Base-by-base conservation (phyloP, 1,140 invertebrate species). In the Macrobrachium rosenbergii region DNA sequence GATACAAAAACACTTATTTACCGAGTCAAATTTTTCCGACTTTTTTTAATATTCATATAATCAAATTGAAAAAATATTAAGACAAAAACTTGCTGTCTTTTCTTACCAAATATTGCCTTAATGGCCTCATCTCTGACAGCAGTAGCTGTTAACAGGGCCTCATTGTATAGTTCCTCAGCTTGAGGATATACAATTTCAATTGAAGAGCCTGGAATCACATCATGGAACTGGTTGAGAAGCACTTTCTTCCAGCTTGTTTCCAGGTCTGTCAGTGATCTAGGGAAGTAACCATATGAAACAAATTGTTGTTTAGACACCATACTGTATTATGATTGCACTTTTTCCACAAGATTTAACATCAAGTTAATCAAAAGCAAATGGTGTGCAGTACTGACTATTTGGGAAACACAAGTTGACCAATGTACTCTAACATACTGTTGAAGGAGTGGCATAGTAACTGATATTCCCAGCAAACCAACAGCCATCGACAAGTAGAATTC, bases 161-260 rank as follows among this genome's bases (percentile, higher is more conserved):
- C 89, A 28, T 88, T 63, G 82, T 91, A 91, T n/a, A 91, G 83
- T 14, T 88, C 83, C 16, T 85, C 45, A 19, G 92, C 91, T 90
- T 93, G 93, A 77, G 91, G 88, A 72, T 91, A 88, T 8, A 93
- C 93, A 88, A 91, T 90, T 64, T 91, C 91, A 83, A 94, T 94
- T 60, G 93, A 93, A n/a, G 92, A 91, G 0, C 93, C 93, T n/a
- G 93, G 93, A 19, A 94, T 90, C 12, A 94, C 93, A 91, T 94
- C 93, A 90, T 94, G 93, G 89, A 94, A 94, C 89, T 94, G 93
- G 88, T 94, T 94, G 12, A 94, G 91, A 17, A 94, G 90, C 19
- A 94, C 88, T 23, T 92, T 90, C 88, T 94, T 93, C 93, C 93
- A 94, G 59, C 92, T 89, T 23, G 89, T 84, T 52, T 92, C 91